A percentile compares a stretch with the other conserved stretches of the same genome.
Conservation (phyloP, 1,140 invertebrate species). For the Macrocentrus cingulum region DNA sequence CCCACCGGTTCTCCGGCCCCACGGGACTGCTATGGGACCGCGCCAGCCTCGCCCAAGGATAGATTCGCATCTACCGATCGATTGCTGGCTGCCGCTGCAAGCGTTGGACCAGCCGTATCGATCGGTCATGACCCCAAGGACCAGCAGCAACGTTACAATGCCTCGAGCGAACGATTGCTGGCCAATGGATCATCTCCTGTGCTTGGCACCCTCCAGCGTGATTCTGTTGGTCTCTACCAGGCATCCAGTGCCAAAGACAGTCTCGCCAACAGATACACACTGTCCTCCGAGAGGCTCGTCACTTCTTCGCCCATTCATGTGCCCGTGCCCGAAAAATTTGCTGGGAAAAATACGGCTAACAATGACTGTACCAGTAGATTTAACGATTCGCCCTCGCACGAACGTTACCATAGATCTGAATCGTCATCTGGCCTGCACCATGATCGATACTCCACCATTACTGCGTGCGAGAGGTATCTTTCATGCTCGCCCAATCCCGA, state of each 20-base stretch:
- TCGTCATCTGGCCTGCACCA: slow-evolving; percentile 33
- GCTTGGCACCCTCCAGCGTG: slow-evolving; percentile 34
- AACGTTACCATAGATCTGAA: slow-evolving; percentile 41
- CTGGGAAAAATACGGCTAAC: slow-evolving; percentile 36
- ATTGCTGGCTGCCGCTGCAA: slow-evolving; percentile 33
- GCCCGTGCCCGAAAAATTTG: slow-evolving; percentile 50
- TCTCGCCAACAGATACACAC: slow-evolving; percentile 34
- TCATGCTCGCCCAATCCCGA: slow-evolving; percentile 48
- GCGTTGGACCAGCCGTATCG: background rate
- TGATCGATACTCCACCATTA: slow-evolving; percentile 40
- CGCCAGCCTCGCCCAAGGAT: slow-evolving; percentile 48
- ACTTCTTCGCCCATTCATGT: slow-evolving; percentile 50
- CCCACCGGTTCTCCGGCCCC: slow-evolving; percentile 42
- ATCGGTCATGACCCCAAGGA: slow-evolving; percentile 41
- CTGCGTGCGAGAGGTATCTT: slow-evolving; percentile 45
- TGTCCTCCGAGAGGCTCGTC: slow-evolving; percentile 44
- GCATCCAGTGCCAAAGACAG: slow-evolving; percentile 11
- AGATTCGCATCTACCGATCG: slow-evolving; percentile 48
- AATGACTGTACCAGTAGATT: slow-evolving; percentile 32
- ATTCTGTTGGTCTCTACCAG: slow-evolving; percentile 15
- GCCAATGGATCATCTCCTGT: slow-evolving; percentile 46
- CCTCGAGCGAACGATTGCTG: slow-evolving; percentile 44
- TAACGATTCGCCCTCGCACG: slow-evolving; percentile 44
- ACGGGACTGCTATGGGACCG: slow-evolving; percentile 41
- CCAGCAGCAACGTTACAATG: slow-evolving; percentile 40